phyloP scores from a whole-genome alignment of 2,113 vertebrate genomes.

The Varanus komodoensis region DNA sequence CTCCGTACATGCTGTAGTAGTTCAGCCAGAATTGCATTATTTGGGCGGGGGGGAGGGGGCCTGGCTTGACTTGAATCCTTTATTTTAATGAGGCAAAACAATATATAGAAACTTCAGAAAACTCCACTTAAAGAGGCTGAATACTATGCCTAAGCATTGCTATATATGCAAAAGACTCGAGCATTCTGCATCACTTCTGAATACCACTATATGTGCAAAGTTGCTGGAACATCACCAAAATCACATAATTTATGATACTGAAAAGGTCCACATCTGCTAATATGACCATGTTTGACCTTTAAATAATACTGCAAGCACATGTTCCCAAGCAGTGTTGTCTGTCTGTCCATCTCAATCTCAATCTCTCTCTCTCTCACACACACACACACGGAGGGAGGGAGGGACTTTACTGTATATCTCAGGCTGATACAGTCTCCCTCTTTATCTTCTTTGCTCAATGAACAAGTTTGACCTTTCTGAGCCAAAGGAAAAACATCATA shows the following conservation, averaged over 20 bases:
- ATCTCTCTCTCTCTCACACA: background rate
- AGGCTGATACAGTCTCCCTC: background rate
- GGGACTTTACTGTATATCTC: background rate
- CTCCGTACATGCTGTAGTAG: no score
- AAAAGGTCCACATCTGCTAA: background rate
- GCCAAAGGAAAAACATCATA: background rate
- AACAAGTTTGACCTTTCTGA: background rate
- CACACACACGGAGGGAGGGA: background rate
- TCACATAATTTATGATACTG: background rate
- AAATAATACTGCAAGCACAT: background rate
- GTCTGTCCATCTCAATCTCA: no score
- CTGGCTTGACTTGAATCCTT: background rate
- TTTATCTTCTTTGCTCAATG: background rate
- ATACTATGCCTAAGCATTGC: background rate
- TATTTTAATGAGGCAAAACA: background rate
- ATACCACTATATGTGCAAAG: background rate
- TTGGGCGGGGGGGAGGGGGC: background rate
- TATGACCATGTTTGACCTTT: background rate
- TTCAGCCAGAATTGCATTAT: background rate
- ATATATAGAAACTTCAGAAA: background rate
- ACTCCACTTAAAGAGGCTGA: background rate
- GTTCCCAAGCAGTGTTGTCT: background rate
- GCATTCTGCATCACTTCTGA: background rate
- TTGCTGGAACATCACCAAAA: background rate
- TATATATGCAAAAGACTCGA: background rate